Evolutionary conservation across 2,113 vertebrate genomes (phyloP).

Genomic region (Gallinago undulata): DNA sequence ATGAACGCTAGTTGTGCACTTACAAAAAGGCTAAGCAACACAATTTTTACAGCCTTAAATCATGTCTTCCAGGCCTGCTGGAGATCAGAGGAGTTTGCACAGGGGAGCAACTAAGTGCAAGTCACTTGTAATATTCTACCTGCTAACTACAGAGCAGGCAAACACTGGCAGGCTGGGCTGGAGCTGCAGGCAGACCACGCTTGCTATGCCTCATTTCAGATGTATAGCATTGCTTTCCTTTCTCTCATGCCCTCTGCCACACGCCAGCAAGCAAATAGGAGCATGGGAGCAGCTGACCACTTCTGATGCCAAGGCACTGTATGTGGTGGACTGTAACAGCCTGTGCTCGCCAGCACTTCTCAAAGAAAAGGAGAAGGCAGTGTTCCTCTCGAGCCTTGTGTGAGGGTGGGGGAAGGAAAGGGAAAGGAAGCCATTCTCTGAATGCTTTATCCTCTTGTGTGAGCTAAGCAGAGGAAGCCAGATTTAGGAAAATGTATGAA

Average conservation of each 20-base stretch:
- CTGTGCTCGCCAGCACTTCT: not conserved
- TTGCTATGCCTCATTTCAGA: not conserved
- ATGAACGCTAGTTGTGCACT: not conserved
- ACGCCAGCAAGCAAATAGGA: not conserved
- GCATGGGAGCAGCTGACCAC: not conserved
- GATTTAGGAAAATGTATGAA: not conserved
- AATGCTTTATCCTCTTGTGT: not conserved
- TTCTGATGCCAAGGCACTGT: slow-evolving; percentile 11
- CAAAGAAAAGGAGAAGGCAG: not conserved
- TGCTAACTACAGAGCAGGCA: slow-evolving; percentile 10
- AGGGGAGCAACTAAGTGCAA: not conserved
- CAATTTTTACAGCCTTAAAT: not conserved
- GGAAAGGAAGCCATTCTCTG: not conserved
- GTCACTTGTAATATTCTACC: slow-evolving; percentile 19
- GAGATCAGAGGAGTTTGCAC: not conserved
- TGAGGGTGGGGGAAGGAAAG: not conserved
- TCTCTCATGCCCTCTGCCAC: slow-evolving; percentile 13
- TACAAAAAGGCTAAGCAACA: not conserved
- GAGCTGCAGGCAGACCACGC: not conserved
- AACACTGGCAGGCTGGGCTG: not conserved
- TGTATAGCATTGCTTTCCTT: not conserved
- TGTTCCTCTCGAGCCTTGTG: not conserved
- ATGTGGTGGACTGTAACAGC: not conserved
- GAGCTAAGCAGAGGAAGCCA: not conserved
- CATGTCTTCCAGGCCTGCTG: not conserved